Percentiles rank a stretch among this genome's conserved stretches.
phyloP scores from a whole-genome alignment of 2,113 vertebrate species.

The Hypocryptadius cinnamomeus region DNA sequence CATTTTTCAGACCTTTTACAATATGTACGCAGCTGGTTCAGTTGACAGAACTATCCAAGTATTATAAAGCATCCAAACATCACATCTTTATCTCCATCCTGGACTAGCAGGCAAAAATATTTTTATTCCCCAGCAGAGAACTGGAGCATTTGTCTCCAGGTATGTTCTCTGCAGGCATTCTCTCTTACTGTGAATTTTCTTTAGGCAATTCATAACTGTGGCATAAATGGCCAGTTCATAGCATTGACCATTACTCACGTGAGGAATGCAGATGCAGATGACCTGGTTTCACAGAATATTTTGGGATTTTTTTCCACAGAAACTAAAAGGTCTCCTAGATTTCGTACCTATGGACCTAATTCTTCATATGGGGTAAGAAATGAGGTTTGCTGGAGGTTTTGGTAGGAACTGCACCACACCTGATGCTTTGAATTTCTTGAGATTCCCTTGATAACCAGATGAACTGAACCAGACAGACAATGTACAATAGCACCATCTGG shows the following conservation, averaged over 20 bases:
- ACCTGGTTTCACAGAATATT: background rate
- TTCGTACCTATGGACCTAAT: background rate
- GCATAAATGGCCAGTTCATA: background rate
- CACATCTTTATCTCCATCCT: slow-evolving; percentile 23
- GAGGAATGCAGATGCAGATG: background rate
- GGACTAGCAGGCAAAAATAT: slow-evolving; percentile 2
- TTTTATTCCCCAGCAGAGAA: slow-evolving; percentile 11
- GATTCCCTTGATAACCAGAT: background rate
- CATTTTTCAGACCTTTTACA: slow-evolving; percentile 30
- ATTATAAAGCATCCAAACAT: slow-evolving; percentile 24
- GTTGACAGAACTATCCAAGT: slow-evolving; percentile 20
- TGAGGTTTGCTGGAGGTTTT: background rate
- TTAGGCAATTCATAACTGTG: background rate
- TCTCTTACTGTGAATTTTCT: background rate
- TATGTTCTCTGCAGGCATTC: background rate
- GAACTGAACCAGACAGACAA: background rate
- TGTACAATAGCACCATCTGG: slow-evolving; percentile 62
- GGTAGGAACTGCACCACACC: background rate
- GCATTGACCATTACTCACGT: background rate
- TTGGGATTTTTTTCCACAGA: background rate
- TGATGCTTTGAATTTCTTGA: background rate
- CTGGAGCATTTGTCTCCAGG: background rate
- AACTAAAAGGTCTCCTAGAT: background rate
- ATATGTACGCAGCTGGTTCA: background rate
- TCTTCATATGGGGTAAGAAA: background rate